phyloP scores from a whole-genome alignment of 30 jellyfish, hydroid and myxozoan species.

The Aurelia coerulea region DNA sequence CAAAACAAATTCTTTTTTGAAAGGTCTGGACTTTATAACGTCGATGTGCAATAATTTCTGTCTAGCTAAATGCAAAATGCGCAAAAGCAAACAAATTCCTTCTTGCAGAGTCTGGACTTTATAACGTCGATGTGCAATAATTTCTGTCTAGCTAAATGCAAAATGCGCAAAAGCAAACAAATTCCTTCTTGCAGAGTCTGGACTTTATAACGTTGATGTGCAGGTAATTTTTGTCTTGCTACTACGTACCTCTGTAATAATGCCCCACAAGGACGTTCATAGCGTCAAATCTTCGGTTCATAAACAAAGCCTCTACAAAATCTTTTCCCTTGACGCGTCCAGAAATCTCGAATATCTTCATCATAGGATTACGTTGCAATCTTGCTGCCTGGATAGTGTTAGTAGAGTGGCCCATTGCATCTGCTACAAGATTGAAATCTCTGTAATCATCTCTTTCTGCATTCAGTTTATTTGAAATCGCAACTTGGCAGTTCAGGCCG shows the following conservation, averaged over 20 bases:
- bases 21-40: too few relatives aligned
- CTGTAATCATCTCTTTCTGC: slow-evolving; percentile 42
- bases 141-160: too few relatives aligned
- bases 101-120: too few relatives aligned
- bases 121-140: too few relatives aligned
- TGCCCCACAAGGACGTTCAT: slow-evolving; percentile 10
- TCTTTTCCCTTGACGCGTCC: slow-evolving; percentile 8
- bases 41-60: too few relatives aligned
- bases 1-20: too few relatives aligned
- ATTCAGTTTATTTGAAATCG: slow-evolving; percentile 23
- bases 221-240: too few relatives aligned
- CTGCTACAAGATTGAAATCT: slow-evolving; percentile 48
- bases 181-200: too few relatives aligned
- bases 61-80: too few relatives aligned
- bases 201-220: too few relatives aligned
- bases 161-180: too few relatives aligned
- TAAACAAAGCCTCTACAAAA: slow-evolving; percentile 22
- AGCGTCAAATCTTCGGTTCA: slow-evolving; percentile 54
- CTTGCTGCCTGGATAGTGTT: slow-evolving; percentile 10
- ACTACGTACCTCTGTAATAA: slow-evolving; percentile 14
- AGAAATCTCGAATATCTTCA: slow-evolving; percentile 34
- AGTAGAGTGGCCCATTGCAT: slow-evolving; percentile 10
- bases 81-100: too few relatives aligned
- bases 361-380: slow-evolving; percentile 28
- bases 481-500: slow-evolving; percentile 9